Conservation (phyloP, 2,797 vertebrate genomes). For the Galago senegalensis region DNA sequence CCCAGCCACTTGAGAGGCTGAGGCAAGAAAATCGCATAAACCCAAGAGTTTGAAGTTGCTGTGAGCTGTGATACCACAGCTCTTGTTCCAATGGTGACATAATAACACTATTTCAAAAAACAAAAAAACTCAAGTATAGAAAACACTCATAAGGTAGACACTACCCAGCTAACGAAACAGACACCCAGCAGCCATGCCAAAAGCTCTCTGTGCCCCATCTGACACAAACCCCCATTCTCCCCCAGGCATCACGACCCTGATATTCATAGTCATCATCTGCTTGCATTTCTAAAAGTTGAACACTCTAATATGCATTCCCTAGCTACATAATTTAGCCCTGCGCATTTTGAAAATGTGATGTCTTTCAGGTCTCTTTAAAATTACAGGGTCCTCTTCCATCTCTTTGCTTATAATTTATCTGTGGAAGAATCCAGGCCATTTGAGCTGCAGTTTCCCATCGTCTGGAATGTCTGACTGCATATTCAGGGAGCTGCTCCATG, state of each 20-base stretch:
- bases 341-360: not conserved
- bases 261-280: not conserved
- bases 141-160: not conserved
- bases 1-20: no score
- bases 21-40: no score
- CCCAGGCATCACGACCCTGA: not conserved
- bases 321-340: not conserved
- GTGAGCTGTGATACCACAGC: no score
- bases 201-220: not conserved
- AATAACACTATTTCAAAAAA: no score
- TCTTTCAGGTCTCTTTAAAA: not conserved
- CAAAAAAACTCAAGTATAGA: not conserved
- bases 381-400: not conserved
- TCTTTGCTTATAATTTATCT: not conserved
- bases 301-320: not conserved
- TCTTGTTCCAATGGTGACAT: no score
- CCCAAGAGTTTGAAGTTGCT: no score
- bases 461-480: not conserved
- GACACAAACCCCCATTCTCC: not conserved
- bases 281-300: not conserved
- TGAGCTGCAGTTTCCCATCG: not conserved
- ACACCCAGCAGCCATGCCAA: not conserved
- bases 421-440: not conserved
- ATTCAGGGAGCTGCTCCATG: not conserved
- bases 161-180: not conserved